Conservation (phyloP, 2,888 invertebrate species). For the Odontothrips loti region DNA sequence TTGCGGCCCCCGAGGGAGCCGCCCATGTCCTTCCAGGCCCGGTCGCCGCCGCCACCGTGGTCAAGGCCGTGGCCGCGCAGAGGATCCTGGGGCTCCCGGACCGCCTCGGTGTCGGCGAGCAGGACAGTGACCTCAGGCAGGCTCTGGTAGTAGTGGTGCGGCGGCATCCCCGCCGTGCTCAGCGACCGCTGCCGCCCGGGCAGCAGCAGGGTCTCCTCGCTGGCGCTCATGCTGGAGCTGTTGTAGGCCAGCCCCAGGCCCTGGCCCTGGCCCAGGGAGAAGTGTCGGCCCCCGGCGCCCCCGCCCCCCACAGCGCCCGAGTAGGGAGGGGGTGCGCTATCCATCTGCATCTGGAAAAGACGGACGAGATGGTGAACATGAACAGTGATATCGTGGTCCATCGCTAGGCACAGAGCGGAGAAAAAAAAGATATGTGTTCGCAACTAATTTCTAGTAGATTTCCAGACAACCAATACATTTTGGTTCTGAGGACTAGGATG, state of each 20-base stretch:
- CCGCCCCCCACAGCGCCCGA: constrained; percentile 34
- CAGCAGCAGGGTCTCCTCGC: constrained; percentile 6
- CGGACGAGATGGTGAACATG: too few relatives aligned
- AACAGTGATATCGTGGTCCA: too few relatives aligned
- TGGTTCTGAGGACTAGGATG: too few relatives aligned
- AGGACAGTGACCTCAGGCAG: constrained; percentile 73
- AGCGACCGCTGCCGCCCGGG: neutral
- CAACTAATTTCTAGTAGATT: too few relatives aligned
- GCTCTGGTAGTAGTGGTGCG: constrained; percentile 51
- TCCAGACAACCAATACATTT: too few relatives aligned
- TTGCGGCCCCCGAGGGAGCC: constrained; percentile 28
- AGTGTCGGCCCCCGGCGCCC: neutral
- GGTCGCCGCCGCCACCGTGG: constrained; percentile 29
- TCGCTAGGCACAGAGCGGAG: too few relatives aligned
- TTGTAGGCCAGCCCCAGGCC: neutral
- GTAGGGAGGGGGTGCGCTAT: neutral
- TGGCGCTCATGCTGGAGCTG: constrained; percentile 11
- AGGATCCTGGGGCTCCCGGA: constrained; percentile 34
- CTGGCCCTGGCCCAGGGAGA: neutral
- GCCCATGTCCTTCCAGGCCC: constrained; percentile 33
- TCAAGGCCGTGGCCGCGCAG: constrained; percentile 30
- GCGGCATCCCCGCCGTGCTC: neutral
- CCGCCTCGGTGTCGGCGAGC: constrained; percentile 63
- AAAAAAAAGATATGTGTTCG: too few relatives aligned
- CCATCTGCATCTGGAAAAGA: neutral